Conservation (phyloP, 2,888 invertebrate genomes). For the Corbicula japonica region DNA sequence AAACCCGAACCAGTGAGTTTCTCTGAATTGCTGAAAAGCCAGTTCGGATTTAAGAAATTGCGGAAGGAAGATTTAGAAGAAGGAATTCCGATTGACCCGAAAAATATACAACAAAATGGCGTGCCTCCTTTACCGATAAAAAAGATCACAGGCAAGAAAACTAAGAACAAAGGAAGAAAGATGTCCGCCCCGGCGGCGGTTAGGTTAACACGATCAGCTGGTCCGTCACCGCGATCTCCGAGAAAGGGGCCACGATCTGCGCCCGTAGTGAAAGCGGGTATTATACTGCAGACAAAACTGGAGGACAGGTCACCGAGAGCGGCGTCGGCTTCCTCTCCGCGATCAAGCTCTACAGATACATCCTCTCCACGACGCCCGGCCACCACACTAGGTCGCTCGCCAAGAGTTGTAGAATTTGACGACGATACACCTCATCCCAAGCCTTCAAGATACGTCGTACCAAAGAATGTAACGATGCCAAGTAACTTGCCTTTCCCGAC, state of each 20-base stretch:
- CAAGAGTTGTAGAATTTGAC: conserved; percentile 2
- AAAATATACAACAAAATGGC: too few species aligned
- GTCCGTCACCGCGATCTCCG: not conserved
- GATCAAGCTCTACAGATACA: not conserved
- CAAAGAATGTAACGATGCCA: conserved; percentile 20
- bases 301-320: conserved; percentile 20
- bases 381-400: conserved; percentile 15
- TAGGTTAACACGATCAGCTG: conserved; percentile 8
- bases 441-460: conserved; percentile 48
- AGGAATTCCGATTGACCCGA: conserved; percentile 21
- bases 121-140: not conserved
- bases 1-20: conserved; percentile 31
- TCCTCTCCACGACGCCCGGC: not conserved
- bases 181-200: conserved; percentile 1
- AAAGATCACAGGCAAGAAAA: not conserved
- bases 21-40: conserved; percentile 26
- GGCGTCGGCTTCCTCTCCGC: conserved; percentile 9
- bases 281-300: not conserved
- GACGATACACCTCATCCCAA: conserved; percentile 47
- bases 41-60: conserved; percentile 30
- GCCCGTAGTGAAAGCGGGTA: conserved; percentile 5
- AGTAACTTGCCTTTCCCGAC: conserved; percentile 13
- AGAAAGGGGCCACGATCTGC: conserved; percentile 12
- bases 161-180: conserved; percentile 13
- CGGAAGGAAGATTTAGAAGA: conserved; percentile 19